A percentile compares a stretch with the other conserved stretches of the same genome.
phyloP scores from a whole-genome alignment of 2,888 invertebrate species.

The Nephrotoma guestfalica region DNA sequence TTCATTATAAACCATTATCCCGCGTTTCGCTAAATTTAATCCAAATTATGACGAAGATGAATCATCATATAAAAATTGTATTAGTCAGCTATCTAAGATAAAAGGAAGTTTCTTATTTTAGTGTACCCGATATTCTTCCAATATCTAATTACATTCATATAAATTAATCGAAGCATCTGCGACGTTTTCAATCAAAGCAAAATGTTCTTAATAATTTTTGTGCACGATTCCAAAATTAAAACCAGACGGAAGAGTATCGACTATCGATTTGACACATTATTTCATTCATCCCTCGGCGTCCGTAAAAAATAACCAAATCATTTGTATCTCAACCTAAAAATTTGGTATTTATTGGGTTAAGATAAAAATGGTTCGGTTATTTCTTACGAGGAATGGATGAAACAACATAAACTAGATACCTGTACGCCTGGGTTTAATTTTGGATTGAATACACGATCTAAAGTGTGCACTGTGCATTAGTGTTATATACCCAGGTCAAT shows the following conservation, averaged over 20 bases:
- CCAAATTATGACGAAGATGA: too few species aligned
- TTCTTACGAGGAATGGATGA: conserved; percentile 48
- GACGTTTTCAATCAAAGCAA: conserved; percentile 46
- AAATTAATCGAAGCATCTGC: conserved; percentile 47
- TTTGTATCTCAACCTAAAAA: too few species aligned
- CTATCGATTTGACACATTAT: too few species aligned
- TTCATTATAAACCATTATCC: conserved; percentile 56
- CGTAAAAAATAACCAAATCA: too few species aligned
- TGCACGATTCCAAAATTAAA: conserved; percentile 53
- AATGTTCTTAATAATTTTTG: conserved; percentile 62
- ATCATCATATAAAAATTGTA: conserved; percentile 15
- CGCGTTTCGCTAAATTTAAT: too few species aligned
- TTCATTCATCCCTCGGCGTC: too few species aligned
- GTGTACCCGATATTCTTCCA: conserved; percentile 49
- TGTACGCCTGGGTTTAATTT: conserved; percentile 37
- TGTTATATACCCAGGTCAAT: conserved; percentile 51
- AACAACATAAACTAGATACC: conserved; percentile 11
- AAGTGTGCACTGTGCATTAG: conserved; percentile 60
- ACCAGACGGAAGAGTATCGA: too few species aligned
- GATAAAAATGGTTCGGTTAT: conserved; percentile 51
- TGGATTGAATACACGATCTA: conserved; percentile 63
- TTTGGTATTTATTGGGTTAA: conserved; percentile 49
- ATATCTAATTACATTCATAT: conserved; percentile 53
- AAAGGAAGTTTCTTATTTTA: neutral
- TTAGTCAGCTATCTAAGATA: neutral